phyloP scores from a whole-genome alignment of 2,888 invertebrate species.

The Eupeodes luniger region DNA sequence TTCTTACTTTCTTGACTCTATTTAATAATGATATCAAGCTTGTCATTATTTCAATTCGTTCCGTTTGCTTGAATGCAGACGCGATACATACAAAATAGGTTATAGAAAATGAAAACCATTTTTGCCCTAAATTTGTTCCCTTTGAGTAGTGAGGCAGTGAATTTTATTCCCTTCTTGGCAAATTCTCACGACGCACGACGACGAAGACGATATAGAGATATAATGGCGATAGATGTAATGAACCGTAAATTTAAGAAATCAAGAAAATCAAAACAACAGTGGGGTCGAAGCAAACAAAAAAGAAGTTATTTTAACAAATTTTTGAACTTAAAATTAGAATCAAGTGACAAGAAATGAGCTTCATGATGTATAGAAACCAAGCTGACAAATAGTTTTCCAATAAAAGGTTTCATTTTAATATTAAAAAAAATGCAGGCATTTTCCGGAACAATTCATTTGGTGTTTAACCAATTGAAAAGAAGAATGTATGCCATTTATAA shows the following conservation, averaged over 20 bases:
- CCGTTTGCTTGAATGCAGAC: constrained; percentile 52
- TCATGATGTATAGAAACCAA: too few species aligned
- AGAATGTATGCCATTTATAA: too few species aligned
- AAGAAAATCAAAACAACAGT: constrained; percentile 12
- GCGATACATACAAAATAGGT: constrained; percentile 7
- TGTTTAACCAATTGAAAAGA: too few species aligned
- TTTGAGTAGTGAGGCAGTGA: constrained; percentile 33
- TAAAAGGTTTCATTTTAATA: too few species aligned
- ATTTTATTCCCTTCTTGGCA: constrained; percentile 38
- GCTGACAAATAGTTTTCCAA: too few species aligned
- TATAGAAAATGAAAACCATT: background rate
- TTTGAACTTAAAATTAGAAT: too few species aligned
- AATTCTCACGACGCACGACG: constrained; percentile 22
- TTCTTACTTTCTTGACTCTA: background rate
- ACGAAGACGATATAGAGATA: background rate
- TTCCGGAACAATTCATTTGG: too few species aligned
- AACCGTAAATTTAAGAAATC: constrained; percentile 44
- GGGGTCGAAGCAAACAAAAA: constrained; percentile 1
- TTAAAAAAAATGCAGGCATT: too few species aligned
- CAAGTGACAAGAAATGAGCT: too few species aligned
- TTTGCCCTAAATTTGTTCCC: constrained; percentile 55
- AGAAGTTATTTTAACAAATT: background rate
- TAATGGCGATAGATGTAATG: constrained; percentile 9
- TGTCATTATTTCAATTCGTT: constrained; percentile 53
- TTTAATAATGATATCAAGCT: constrained; percentile 39